These are phyloP conservation scores for Drosophila ezoana DNA, from an alignment of 2,888 invertebrate species.

Conservation along the genomic window DNA sequence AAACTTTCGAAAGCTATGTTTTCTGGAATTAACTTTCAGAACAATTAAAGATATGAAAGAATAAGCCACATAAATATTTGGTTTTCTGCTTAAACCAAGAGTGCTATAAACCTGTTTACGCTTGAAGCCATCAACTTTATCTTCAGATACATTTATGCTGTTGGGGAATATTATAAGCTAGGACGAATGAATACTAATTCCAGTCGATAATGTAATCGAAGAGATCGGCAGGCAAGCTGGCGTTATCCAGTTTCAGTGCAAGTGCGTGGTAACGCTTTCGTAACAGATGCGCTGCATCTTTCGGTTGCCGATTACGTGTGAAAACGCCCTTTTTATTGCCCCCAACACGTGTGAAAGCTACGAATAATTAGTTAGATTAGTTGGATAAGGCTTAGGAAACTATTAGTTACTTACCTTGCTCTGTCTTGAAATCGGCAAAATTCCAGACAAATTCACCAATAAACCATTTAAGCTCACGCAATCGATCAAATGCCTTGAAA, in stretches of 20 bases:
- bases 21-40: not conserved
- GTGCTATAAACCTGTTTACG: not conserved
- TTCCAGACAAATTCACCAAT: slow-evolving; percentile 99
- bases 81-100: slow-evolving; percentile 15
- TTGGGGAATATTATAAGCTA: not conserved
- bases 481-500: slow-evolving; percentile 94
- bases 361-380: slow-evolving; percentile 45
- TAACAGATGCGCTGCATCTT: slow-evolving; percentile 92
- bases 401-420: slow-evolving; percentile 88
- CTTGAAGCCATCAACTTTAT: no score
- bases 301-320: slow-evolving; percentile 95
- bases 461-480: slow-evolving; percentile 91
- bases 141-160: no score
- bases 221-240: slow-evolving; percentile 86
- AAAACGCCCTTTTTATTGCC: slow-evolving; percentile 96
- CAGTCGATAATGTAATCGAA: slow-evolving; percentile 85
- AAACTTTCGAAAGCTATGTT: slow-evolving; percentile 10
- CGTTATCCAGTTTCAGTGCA: slow-evolving; percentile 87
- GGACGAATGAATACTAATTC: slow-evolving; percentile 19
- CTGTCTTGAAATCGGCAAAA: slow-evolving; percentile 99
- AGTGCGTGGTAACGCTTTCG: slow-evolving; percentile 91
- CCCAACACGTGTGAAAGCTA: slow-evolving; percentile 90
- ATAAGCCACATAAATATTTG: slow-evolving; percentile 18
- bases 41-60: not conserved
- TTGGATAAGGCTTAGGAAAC: not conserved